Percentiles rank a stretch among this genome's conserved stretches.
These are phyloP conservation scores for Crotalus viridis DNA, from an alignment of 2,113 vertebrate genomes.

Conservation along the genomic window DNA sequence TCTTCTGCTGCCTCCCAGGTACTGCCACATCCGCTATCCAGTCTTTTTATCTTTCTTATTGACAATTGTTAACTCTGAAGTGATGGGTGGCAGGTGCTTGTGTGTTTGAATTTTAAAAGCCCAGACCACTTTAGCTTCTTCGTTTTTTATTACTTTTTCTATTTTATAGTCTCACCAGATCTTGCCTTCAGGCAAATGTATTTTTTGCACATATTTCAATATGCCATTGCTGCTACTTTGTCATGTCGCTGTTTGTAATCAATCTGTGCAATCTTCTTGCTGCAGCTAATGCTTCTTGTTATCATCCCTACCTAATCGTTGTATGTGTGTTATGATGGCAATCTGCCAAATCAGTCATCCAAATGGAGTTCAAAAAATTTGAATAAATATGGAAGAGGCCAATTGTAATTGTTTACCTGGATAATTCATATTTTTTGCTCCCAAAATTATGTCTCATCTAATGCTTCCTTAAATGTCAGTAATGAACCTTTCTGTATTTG, in stretches of 20 bases:
- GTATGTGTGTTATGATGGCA: neutral
- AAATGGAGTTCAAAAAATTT: neutral
- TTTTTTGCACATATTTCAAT: neutral
- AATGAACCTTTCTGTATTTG: neutral
- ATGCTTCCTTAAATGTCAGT: too few relatives aligned
- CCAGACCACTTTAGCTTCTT: neutral
- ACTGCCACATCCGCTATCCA: neutral
- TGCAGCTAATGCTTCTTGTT: neutral
- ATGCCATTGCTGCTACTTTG: neutral
- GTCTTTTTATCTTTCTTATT: neutral
- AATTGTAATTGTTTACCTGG: neutral
- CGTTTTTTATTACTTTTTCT: neutral
- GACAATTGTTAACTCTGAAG: neutral
- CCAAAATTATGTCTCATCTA: neutral
- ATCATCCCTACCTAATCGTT: neutral
- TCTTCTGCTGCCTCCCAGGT: neutral
- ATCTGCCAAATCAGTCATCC: neutral
- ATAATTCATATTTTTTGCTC: neutral
- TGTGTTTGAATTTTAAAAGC: neutral
- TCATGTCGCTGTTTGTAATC: neutral
- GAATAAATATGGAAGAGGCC: neutral
- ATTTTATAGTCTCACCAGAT: neutral
- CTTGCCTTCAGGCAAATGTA: neutral
- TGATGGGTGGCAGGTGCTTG: neutral
- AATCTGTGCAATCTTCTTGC: neutral